These are phyloP conservation scores for Bovichtus variegatus DNA, from an alignment of 2,797 vertebrate species.

Conservation along the genomic window DNA sequence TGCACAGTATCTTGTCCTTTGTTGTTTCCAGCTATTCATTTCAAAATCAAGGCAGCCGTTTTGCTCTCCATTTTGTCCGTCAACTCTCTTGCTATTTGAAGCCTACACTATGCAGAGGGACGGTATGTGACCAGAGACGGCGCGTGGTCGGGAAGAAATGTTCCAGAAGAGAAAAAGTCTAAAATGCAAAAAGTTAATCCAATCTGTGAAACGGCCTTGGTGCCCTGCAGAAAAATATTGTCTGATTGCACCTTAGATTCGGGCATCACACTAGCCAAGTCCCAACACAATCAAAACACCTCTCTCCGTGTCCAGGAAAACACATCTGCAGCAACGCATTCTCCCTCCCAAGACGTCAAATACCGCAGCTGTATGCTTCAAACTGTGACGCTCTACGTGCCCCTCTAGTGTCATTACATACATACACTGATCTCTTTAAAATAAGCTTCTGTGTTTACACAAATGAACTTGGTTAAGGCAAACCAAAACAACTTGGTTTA, in stretches of 20 bases:
- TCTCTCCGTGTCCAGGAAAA: not conserved
- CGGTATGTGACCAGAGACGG: not conserved
- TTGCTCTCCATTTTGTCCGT: not conserved
- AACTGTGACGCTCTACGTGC: no score
- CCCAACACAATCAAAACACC: slow-evolving; percentile 26
- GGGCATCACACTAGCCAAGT: slow-evolving; percentile 33
- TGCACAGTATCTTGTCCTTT: not conserved
- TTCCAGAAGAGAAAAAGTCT: not conserved
- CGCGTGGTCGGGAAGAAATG: not conserved
- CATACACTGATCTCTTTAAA: no score
- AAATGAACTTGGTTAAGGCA: no score
- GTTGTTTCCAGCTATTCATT: slow-evolving; percentile 4
- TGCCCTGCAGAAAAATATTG: not conserved
- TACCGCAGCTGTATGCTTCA: no score
- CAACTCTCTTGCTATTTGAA: not conserved
- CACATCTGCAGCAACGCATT: not conserved
- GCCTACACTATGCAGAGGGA: slow-evolving; percentile 16
- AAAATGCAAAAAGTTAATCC: slow-evolving; percentile 5
- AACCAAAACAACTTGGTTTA: no score
- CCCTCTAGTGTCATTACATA: no score
- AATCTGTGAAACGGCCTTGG: slow-evolving; percentile 5
- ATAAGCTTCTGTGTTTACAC: no score
- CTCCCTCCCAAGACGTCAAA: no score
- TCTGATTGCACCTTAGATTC: slow-evolving; percentile 13
- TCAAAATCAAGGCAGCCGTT: slow-evolving; percentile 21